These are phyloP conservation scores for Halcyon badia DNA, from an alignment of 2,797 vertebrate species.

Conservation along the genomic window DNA sequence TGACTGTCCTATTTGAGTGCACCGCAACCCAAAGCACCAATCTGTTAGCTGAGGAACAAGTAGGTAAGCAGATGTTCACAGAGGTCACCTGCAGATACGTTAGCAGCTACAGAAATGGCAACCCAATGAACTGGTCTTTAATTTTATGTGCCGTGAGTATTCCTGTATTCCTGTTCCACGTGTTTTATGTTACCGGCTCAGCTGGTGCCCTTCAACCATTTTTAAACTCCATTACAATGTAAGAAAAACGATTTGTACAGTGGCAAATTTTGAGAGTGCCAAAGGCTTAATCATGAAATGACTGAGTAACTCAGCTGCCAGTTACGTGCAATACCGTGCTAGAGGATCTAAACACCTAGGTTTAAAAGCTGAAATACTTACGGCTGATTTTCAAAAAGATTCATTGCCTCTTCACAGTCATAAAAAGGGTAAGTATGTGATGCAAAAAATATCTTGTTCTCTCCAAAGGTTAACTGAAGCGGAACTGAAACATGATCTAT, in stretches of 20 bases:
- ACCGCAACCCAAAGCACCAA: background rate
- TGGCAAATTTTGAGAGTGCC: background rate
- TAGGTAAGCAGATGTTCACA: background rate
- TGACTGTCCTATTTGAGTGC: background rate
- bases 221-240: background rate
- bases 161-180: background rate
- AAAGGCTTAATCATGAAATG: background rate
- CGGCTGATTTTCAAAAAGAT: slow-evolving; percentile 91
- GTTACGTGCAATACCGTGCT: background rate
- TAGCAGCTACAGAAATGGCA: background rate
- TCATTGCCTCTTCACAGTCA: slow-evolving; percentile 91
- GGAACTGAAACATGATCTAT: slow-evolving; percentile 91
- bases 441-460: slow-evolving; percentile 85
- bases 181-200: background rate
- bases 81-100: background rate
- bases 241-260: background rate
- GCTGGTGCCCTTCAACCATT: background rate
- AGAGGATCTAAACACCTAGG: background rate
- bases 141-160: background rate
- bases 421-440: slow-evolving; percentile 92
- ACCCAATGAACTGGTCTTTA: background rate
- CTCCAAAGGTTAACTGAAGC: slow-evolving; percentile 82
- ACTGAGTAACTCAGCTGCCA: background rate
- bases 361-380: slow-evolving; percentile 82
- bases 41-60: background rate